These are phyloP conservation scores for Hafferia zeledoni DNA, from an alignment of 2,797 vertebrate species.

Conservation along the genomic window DNA sequence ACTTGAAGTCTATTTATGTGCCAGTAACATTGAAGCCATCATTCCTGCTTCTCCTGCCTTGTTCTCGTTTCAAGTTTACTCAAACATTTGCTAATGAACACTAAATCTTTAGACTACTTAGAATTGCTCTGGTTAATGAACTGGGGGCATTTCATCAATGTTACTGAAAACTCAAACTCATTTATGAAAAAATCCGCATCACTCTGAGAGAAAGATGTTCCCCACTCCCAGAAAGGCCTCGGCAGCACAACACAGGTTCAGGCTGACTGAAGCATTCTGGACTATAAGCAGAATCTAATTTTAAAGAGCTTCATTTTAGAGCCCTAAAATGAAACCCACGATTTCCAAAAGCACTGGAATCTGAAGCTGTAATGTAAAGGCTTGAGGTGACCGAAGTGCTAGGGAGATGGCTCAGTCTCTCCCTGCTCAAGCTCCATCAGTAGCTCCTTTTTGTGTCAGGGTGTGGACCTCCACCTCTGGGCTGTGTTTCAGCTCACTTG, in stretches of 20 bases:
- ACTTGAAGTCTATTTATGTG: background rate
- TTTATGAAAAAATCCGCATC: background rate
- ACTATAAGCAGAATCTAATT: background rate
- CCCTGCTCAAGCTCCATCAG: background rate
- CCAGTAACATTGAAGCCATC: background rate
- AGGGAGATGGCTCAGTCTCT: background rate
- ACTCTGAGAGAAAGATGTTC: background rate
- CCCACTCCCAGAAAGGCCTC: background rate
- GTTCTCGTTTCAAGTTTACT: background rate
- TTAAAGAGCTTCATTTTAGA: background rate
- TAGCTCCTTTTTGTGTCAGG: background rate
- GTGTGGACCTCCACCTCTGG: background rate
- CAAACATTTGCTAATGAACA: conserved; percentile 31
- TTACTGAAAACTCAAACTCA: background rate
- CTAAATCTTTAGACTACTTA: conserved; percentile 24
- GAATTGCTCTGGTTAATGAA: conserved; percentile 31
- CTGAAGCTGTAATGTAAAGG: accelerated
- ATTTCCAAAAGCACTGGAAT: background rate
- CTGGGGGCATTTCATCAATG: background rate
- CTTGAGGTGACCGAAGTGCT: too few species aligned
- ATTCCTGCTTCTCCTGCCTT: background rate
- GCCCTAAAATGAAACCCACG: background rate
- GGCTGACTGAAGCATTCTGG: background rate
- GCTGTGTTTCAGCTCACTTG: background rate
- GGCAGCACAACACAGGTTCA: background rate